Percentiles rank a stretch among this genome's conserved stretches.
Evolutionary conservation across 2,797 vertebrate genomes (phyloP).

Genomic region (Galagoides demidoff): DNA sequence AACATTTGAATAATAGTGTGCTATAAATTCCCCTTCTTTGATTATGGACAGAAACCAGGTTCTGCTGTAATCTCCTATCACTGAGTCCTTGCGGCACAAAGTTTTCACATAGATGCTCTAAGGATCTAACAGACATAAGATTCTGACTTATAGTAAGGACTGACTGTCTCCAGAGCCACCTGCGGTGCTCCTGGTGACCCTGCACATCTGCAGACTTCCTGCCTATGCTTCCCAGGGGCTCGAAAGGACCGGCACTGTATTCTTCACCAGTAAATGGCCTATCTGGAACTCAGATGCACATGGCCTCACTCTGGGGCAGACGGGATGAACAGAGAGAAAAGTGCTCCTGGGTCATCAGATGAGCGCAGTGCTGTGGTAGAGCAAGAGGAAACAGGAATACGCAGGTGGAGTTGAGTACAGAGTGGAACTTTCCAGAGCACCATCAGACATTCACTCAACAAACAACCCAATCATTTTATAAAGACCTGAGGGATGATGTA

Average conservation of each 20-base stretch:
- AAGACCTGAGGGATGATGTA: constrained; percentile 12
- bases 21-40: constrained; percentile 5
- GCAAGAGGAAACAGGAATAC: background rate
- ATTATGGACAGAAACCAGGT: background rate
- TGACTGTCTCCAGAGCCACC: background rate
- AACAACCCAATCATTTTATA: constrained; percentile 49
- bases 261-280: background rate
- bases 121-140: background rate
- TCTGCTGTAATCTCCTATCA: background rate
- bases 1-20: constrained; percentile 9
- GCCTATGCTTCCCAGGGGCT: background rate
- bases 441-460: constrained; percentile 42
- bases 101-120: background rate
- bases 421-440: constrained; percentile 17
- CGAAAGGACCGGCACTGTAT: background rate
- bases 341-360: background rate
- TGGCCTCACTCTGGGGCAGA: background rate
- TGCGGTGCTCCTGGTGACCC: background rate
- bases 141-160: background rate
- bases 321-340: background rate
- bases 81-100: background rate
- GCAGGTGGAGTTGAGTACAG: background rate
- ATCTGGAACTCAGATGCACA: background rate
- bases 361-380: background rate
- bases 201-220: background rate